Evolutionary conservation across 2,113 vertebrate species (phyloP), one percentile per base, ranked within the genome.

Genomic region (Embiotoca jacksoni): DNA sequence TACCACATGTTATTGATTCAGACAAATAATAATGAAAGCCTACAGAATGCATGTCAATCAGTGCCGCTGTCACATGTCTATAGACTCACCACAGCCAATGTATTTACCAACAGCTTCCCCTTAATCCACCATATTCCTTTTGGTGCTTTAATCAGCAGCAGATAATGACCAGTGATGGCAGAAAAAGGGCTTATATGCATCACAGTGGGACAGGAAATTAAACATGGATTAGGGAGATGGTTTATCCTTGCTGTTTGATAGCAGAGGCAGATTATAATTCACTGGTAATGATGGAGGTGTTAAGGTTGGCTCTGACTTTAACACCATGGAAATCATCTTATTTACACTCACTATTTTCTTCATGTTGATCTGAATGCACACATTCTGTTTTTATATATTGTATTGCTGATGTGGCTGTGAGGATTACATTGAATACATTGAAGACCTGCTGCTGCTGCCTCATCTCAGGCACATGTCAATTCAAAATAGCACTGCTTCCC

Each of bases 141-240:
- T 59, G 73, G 56, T 70, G 67, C 82, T 72, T 70, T 63, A 87
- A 87, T 78, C 79, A 86, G 78, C 47, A 3, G 74, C 76, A 83
- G 64, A 91, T 92, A 87, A 82, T 84, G 76, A 82, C 61, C 85
- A 75, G 73, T 37, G 76, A 82, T 72, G 64, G 33, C 54, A 78
- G 53, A 63, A 77, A 86, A 79, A 67, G 54, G 52, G 81, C 68
- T 88, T 82, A 85, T 70, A 75, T 65, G 60, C 72, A 65, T 77
- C 69, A 82, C 85, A 84, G 65, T 47, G 85, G 87, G 84, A 76
- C 78, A 82, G 89, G 90, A 92, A 91, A 92, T 90, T 85, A 93
- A 90, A 88, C 69, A 84, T 59, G 82, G 91, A 91, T 88, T 84
- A 87, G 65, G 53, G 78, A 74, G 74, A 88, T 82, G 81, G 72